Percentiles rank a stretch among this genome's conserved stretches.
These are phyloP conservation scores for Trichopria drosophilae DNA, from an alignment of 2,888 invertebrate genomes.

Conservation along the genomic window DNA sequence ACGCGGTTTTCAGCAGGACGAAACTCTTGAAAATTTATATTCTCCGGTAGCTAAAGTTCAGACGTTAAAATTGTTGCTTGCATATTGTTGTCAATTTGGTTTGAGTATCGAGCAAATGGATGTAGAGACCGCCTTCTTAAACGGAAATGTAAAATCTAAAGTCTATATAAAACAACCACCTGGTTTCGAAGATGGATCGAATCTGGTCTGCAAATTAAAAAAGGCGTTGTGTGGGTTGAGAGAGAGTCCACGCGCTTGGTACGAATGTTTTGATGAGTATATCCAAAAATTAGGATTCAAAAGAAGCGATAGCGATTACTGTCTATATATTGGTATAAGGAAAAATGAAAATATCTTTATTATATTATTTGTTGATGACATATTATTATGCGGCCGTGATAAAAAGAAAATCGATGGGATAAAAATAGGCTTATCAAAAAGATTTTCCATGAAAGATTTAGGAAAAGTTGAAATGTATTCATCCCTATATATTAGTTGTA, in stretches of 20 bases:
- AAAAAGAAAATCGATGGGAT: too few species aligned
- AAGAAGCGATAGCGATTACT: slow-evolving; percentile 3
- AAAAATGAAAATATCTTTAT: too few species aligned
- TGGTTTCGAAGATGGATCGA: too few species aligned
- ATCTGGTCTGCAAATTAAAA: too few species aligned
- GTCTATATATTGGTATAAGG: slow-evolving; percentile 1
- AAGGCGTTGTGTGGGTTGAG: slow-evolving; percentile 3
- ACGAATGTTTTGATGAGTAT: slow-evolving; percentile 8
- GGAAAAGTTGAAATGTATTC: too few species aligned
- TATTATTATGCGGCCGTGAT: slow-evolving; percentile 5
- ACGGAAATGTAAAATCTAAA: slow-evolving; percentile 4
- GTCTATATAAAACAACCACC: slow-evolving; percentile 4
- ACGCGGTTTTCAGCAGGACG: slow-evolving; percentile 3
- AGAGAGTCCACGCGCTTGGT: slow-evolving; percentile 8
- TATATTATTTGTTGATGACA: slow-evolving; percentile 9
- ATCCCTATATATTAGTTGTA: too few species aligned
- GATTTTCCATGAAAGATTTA: too few species aligned
- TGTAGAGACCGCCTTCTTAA: too few species aligned
- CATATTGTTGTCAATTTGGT: slow-evolving; percentile 2
- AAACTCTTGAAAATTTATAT: not conserved
- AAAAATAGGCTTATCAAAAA: too few species aligned
- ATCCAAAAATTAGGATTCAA: not conserved
- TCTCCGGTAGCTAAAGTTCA: too few species aligned
- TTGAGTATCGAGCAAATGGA: not conserved
- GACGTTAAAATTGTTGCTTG: too few species aligned